Evolutionary conservation across 2,888 invertebrate species (phyloP), one percentile per base, ranked within the genome.

Genomic region (Automeris io): DNA sequence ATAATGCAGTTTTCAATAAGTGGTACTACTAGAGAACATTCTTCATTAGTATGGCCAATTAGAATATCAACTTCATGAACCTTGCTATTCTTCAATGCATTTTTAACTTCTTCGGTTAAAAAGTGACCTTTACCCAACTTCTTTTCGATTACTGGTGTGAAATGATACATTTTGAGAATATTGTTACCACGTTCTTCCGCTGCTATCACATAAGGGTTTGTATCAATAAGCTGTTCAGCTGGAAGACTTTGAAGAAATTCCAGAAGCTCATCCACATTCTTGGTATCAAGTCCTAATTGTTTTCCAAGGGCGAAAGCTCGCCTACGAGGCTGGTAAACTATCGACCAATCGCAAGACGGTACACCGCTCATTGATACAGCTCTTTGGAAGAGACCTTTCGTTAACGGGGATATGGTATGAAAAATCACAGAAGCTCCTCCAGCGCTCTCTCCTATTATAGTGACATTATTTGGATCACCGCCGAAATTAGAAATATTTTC

Each of bases 41-140:
- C 94, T 38, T 91, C 88, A 1, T 88, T 88, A 6, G 91, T 93
- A 5, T 91, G 64, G 1, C 94, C 94, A 16, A 91, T 82, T 58
- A 95, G 88, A 63, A 92, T 83, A 0, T 93, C 93, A 1, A 90
- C 83, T 23, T 70, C 51, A 33, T 70, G 70, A 3, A 88, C 61
- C 8, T 68, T 73, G 18, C 90, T 90, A 19, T 75, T 70, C 54
- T 58, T 68, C 18, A 70, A 41, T 18, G 52, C 35, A 9, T 60
- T 47, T 4, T 54, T 29, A 2, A 64, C 64, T 9, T 57, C 43
- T 43, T 68, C 62, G 0, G 55, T 60, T 12, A 76, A 18, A 29
- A 74, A 75, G 33, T 59, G 54, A 2, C 63, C 57, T 31, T 55
- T 42, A 0, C 72, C 72, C 40, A 70, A 65, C 44, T 69, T 45